A percentile compares a stretch with the other conserved stretches of the same genome.
These are phyloP conservation scores for Gobiocypris rarus DNA, from an alignment of 2,113 vertebrate species.

Conservation along the genomic window DNA sequence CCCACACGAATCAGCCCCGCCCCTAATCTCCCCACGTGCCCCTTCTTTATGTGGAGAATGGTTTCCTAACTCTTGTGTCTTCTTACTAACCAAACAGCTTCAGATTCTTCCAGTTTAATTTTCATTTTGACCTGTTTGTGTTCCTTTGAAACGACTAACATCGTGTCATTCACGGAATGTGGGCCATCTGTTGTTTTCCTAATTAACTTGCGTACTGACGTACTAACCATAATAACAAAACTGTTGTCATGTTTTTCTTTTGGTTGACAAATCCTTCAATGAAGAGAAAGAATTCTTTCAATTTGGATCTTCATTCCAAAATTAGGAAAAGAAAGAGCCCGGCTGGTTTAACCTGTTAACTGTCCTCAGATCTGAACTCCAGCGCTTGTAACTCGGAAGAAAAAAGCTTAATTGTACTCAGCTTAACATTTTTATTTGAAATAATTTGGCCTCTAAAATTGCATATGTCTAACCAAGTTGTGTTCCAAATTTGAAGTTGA, in stretches of 20 bases:
- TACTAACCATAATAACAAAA: slow-evolving; percentile 78
- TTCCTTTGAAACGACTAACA: slow-evolving; percentile 84
- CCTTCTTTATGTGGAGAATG: slow-evolving; percentile 70
- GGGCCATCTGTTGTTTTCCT: slow-evolving; percentile 79
- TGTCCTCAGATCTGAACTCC: no score
- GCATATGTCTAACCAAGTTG: no score
- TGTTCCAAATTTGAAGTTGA: no score
- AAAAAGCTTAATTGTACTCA: no score
- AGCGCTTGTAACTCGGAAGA: no score
- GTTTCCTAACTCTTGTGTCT: slow-evolving; percentile 84
- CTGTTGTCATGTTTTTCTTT: slow-evolving; percentile 63
- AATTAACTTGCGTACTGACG: slow-evolving; percentile 77
- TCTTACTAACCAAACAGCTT: slow-evolving; percentile 86
- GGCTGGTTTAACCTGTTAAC: not conserved
- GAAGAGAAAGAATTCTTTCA: slow-evolving; percentile 18
- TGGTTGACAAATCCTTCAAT: slow-evolving; percentile 60
- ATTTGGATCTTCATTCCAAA: slow-evolving; percentile 24
- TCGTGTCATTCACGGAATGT: slow-evolving; percentile 89
- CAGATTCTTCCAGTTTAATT: slow-evolving; percentile 73
- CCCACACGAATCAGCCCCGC: slow-evolving; percentile 59
- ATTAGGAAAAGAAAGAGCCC: slow-evolving; percentile 46
- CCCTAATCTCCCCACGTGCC: slow-evolving; percentile 51
- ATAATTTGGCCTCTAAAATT: no score
- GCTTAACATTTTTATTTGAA: no score
- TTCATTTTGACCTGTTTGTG: slow-evolving; percentile 65